Evolutionary conservation across 2,888 invertebrate genomes (phyloP), one percentile per base, ranked within the genome.

Genomic region (Sesamia inferens): DNA sequence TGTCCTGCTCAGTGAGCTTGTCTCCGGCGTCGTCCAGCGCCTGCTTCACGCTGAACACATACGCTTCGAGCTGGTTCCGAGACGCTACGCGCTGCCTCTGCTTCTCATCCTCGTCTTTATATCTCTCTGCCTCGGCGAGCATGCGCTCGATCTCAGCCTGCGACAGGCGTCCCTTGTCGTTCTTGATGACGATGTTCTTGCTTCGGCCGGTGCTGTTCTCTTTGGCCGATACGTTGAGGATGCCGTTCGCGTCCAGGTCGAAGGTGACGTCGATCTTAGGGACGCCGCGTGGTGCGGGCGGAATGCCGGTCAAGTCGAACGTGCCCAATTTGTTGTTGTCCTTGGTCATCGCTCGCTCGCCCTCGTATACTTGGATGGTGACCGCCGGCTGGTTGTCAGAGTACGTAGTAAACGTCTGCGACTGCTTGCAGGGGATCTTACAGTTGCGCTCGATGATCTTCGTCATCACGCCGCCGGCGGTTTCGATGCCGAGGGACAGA

Each of bases 121-220:
- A 98, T 68, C 94, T 96, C 88, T 98, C 98, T 0, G 98, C 98
- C 80, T 98, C 98, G 6, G 96, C 93, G 51, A 98, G 93, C 98
- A 98, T 98, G 77, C 97, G 96, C 81, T 98, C 98, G 82, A 98
- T 98, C 88, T 98, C 98, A 13, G 97, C 97, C 90, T 98, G 98
- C 24, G 98, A 98, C 65, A 98, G 94, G 10, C 98, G 96, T 0
- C 98, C 98, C 89, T 97, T 98, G 94, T 98, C 98, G 93, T 98
- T 98, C 90, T 98, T 98, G 80, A 98, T 98, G 62, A 97, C 97
- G 79, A 98, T 98, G 89, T 97, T 97, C 92, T 97, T 98, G 77
- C 97, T 97, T 82, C 97, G 97, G 48, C 97, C 97, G 0, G 97
- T 97, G 87, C 97, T 96, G 92, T 97, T 97, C 80, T 97, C 97